Percentiles rank a stretch among this genome's conserved stretches.
phyloP scores from a whole-genome alignment of 2,113 vertebrate species.

The Pandion haliaetus region DNA sequence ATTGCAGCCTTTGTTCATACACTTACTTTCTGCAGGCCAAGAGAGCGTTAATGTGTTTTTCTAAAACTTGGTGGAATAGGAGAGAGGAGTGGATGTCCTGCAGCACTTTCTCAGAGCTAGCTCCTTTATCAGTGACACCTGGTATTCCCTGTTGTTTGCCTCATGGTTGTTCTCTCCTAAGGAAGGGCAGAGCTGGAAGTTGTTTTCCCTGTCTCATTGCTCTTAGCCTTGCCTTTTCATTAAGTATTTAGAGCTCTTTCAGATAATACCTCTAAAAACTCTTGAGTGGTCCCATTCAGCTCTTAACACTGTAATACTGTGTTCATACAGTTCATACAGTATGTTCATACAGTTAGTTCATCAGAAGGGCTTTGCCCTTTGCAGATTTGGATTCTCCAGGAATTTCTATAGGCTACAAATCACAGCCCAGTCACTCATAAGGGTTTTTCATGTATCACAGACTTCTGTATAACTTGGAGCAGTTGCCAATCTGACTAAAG shows the following conservation, averaged over 20 bases:
- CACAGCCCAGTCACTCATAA: neutral
- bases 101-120: neutral
- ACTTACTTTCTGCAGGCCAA: neutral
- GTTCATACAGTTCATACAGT: neutral
- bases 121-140: neutral
- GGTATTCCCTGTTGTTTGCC: neutral
- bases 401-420: neutral
- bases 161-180: neutral
- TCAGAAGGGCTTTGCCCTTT: neutral
- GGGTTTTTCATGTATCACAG: neutral
- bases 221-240: neutral
- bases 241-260: neutral
- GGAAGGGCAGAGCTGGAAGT: neutral
- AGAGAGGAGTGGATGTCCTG: neutral
- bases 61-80: neutral
- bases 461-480: neutral
- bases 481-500: neutral
- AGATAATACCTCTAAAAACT: neutral
- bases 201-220: neutral
- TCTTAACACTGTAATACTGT: neutral
- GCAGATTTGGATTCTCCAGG: neutral
- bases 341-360: neutral
- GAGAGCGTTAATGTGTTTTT: neutral
- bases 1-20: neutral
- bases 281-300: neutral